Evolutionary conservation across 64 coral and sea anemone species (phyloP), one percentile per base, ranked within the genome.

Genomic region (Actinia tenebrosa): DNA sequence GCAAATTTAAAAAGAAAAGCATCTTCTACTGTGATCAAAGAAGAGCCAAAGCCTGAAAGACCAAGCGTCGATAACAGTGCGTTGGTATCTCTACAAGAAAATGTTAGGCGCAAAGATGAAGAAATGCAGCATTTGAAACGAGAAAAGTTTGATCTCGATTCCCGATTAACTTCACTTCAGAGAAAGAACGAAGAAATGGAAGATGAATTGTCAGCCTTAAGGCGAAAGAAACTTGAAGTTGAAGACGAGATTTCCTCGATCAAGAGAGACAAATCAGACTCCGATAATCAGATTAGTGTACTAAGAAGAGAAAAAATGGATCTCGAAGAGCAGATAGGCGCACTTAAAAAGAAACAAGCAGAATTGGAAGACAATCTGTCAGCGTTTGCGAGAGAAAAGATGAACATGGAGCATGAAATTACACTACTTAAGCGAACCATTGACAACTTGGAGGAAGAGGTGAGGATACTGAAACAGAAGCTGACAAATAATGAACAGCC

Each of bases 201-300:
- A 80, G 91, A 97, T 23, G 94, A 97, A 64, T 71, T 97, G 27
- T 82, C 92, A 82, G 89, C 80, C 37, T 56, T 93, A 45, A 84
- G 91, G 84, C 80, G 88, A 53, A 97, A 97, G 71, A 97, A 93
- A 22, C 50, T 97, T 9, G 91, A 97, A 61, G 94, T 97, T 20
- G 94, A 97, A 82, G 94, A 97, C 37, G 94, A 97, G 81, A 97
- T 97, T 44, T 97, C 94, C 53, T 91, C 94, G n/a, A 50, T 97
- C 11, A 97, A 97, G 77, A 91, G 91, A 44, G 91, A 97, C 23
- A 97, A 97, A 88, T 77, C 94, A 61, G 94, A 97, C 22, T 77
- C 94, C 46, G 94, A 97, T 22, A 89, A 93, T 64, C 94, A 97
- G 88, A 53, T 97, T 53, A 27, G 72, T 46, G 61, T n/a, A 0